A percentile compares a stretch with the other conserved stretches of the same genome.
Conservation (phyloP, 2,888 invertebrate species). For the Venustoraphidia nigricollis region DNA sequence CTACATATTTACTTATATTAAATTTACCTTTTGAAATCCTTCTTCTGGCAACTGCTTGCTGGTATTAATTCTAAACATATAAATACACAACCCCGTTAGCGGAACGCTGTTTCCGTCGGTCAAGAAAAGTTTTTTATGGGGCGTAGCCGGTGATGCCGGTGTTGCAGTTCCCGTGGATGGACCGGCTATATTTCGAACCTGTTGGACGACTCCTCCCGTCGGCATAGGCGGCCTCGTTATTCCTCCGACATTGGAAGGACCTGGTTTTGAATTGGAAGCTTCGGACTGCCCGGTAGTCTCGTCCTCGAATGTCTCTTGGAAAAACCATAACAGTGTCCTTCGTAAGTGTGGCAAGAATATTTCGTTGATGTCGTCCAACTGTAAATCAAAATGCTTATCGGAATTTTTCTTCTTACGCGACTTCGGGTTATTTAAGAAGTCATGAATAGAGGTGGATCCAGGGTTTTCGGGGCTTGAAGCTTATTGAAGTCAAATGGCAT, state of each 20-base stretch:
- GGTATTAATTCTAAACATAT: constrained; percentile 71
- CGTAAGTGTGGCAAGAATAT: constrained; percentile 73
- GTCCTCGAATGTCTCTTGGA: constrained; percentile 68
- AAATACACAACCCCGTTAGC: constrained; percentile 69
- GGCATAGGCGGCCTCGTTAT: neutral
- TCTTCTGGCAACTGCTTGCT: constrained; percentile 79
- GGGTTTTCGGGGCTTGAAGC: too few relatives aligned
- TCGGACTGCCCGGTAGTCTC: constrained; percentile 25
- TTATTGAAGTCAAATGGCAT: too few relatives aligned
- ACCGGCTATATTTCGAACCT: neutral
- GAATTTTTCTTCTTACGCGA: neutral
- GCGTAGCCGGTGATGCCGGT: constrained; percentile 22
- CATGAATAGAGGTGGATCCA: too few relatives aligned
- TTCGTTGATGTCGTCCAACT: constrained; percentile 80
- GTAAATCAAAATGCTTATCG: constrained; percentile 13
- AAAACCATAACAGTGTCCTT: constrained; percentile 76
- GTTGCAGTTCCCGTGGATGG: constrained; percentile 30
- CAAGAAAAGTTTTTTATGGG: constrained; percentile 64
- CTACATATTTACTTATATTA: too few relatives aligned
- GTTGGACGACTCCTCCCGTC: neutral
- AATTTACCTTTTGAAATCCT: constrained; percentile 78
- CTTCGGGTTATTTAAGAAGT: neutral
- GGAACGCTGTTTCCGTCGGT: constrained; percentile 74
- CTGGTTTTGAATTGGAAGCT: constrained; percentile 28
- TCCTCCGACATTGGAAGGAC: constrained; percentile 21